Evolutionary conservation across 1,140 invertebrate species (phyloP).

Genomic region (Catajapyx aquilonaris): DNA sequence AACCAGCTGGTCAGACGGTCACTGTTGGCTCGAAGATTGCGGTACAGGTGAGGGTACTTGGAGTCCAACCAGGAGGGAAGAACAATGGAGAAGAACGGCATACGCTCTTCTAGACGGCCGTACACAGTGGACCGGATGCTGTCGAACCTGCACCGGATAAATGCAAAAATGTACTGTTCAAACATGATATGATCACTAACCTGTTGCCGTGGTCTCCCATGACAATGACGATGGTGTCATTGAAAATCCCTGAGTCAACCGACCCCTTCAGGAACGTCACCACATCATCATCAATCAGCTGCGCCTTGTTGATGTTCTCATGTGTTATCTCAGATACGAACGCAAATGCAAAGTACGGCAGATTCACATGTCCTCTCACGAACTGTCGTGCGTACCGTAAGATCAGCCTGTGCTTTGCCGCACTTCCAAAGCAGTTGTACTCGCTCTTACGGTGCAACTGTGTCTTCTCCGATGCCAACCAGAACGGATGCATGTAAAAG

Average conservation of each 20-base stretch:
- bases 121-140: conserved; percentile 25
- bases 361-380: conserved; percentile 21
- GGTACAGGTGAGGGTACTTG: conserved; percentile 18
- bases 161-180: no score
- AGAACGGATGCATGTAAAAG: conserved; percentile 24
- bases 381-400: conserved; percentile 30
- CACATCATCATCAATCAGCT: conserved; percentile 3
- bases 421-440: conserved; percentile 24
- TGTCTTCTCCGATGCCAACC: conserved; percentile 14
- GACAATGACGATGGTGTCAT: conserved; percentile 26
- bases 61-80: conserved; percentile 23
- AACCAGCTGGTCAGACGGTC: conserved; percentile 14
- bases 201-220: conserved; percentile 29
- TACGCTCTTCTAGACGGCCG: conserved; percentile 30
- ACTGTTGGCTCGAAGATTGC: conserved; percentile 23
- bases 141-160: no score
- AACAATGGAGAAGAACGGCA: conserved; percentile 31
- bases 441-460: neutral
- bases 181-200: no score
- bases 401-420: conserved; percentile 25
- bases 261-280: conserved; percentile 11
- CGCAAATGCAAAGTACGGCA: conserved; percentile 27
- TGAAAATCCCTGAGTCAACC: conserved; percentile 17
- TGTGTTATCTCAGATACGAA: conserved; percentile 30
- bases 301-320: conserved; percentile 25